A percentile compares a stretch with the other conserved stretches of the same genome.
Conservation (phyloP, 2,797 vertebrate genomes). For the Sebastes ruberrimus region DNA sequence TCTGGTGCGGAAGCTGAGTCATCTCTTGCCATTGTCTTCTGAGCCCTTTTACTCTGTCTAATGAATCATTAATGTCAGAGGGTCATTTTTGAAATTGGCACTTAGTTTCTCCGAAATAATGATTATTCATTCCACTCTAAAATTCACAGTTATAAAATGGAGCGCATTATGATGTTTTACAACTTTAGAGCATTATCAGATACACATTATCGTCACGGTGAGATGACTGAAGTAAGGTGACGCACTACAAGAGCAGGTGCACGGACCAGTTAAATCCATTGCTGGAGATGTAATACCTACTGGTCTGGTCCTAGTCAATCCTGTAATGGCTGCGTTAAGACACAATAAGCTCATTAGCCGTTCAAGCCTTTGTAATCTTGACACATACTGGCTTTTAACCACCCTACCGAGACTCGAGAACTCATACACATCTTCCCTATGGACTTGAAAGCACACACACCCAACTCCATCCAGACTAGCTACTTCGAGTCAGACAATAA, state of each 20-base stretch:
- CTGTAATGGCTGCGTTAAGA: slow-evolving; percentile 32
- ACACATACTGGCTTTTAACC: slow-evolving; percentile 33
- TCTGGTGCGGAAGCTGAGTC: slow-evolving; percentile 20
- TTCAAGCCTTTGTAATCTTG: slow-evolving; percentile 47
- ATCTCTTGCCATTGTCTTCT: background rate
- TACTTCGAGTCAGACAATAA: background rate
- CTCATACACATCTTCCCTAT: background rate
- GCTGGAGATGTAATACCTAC: slow-evolving; percentile 30
- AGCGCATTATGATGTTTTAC: background rate
- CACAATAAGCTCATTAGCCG: slow-evolving; percentile 52
- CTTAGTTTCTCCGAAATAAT: background rate
- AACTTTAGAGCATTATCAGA: background rate
- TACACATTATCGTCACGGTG: background rate
- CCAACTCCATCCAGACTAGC: background rate
- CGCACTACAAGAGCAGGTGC: slow-evolving; percentile 8
- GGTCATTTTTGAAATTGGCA: background rate
- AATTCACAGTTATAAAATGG: background rate
- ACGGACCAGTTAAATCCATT: slow-evolving; percentile 20
- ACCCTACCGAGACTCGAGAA: background rate
- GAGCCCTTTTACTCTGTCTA: background rate
- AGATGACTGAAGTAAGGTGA: background rate
- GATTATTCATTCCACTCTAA: background rate
- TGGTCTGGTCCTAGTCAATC: slow-evolving; percentile 36
- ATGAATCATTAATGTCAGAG: background rate
- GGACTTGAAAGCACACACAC: background rate